Evolutionary conservation across 2,888 invertebrate genomes (phyloP).

Genomic region (Drosophila infuscata): DNA sequence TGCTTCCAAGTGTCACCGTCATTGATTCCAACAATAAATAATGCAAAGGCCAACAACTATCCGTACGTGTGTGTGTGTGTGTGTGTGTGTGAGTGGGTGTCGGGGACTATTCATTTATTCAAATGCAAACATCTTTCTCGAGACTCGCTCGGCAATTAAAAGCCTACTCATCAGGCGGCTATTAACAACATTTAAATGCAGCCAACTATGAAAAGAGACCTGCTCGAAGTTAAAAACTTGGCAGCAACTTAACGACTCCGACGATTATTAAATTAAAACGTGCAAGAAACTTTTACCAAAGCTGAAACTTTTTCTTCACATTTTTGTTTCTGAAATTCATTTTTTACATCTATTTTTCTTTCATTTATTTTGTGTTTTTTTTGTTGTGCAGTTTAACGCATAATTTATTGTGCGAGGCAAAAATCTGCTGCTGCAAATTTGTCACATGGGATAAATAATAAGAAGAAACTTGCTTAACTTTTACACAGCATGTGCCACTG

Average conservation of each 20-base stretch:
- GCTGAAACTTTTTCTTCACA: constrained; percentile 39
- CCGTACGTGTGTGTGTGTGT: constrained; percentile 19
- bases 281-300: constrained; percentile 61
- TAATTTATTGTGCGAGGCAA: constrained; percentile 70
- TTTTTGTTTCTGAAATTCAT: constrained; percentile 3
- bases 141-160: constrained; percentile 57
- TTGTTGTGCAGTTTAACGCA: constrained; percentile 37
- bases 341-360: constrained; percentile 4
- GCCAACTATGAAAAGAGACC: constrained; percentile 30
- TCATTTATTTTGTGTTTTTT: background rate
- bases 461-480: constrained; percentile 63
- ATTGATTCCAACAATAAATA: constrained; percentile 74
- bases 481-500: constrained; percentile 41
- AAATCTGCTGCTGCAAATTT: constrained; percentile 76
- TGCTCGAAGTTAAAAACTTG: constrained; percentile 39
- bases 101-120: constrained; percentile 66
- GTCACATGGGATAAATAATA: constrained; percentile 83
- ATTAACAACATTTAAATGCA: constrained; percentile 64
- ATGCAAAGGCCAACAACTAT: constrained; percentile 68
- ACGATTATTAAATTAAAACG: constrained; percentile 82
- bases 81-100: background rate
- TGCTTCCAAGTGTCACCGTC: constrained; percentile 68
- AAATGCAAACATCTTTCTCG: constrained; percentile 22
- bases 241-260: constrained; percentile 60
- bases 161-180: constrained; percentile 40